Conservation (phyloP, 2,797 vertebrate genomes). For the Loriculus beryllinus region DNA sequence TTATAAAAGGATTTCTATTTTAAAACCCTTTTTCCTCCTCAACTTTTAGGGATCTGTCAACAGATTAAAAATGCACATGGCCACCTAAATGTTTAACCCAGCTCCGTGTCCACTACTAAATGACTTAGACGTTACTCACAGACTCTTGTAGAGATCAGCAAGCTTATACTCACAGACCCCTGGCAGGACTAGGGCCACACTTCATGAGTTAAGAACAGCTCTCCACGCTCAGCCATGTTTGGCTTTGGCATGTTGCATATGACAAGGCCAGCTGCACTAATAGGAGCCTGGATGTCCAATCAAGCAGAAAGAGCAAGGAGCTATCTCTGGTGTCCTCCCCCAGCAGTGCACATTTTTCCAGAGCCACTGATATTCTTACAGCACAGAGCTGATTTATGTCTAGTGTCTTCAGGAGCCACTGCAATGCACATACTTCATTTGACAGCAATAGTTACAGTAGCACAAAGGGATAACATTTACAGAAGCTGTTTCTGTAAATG, state of each 20-base stretch:
- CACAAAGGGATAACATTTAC: neutral
- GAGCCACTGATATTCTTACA: constrained; percentile 1
- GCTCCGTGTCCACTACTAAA: neutral
- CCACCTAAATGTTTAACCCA: neutral
- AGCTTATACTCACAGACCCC: neutral
- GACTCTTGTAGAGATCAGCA: neutral
- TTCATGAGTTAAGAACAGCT: neutral
- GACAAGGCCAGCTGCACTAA: constrained; percentile 18
- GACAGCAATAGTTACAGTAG: neutral
- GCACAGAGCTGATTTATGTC: neutral
- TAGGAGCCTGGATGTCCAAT: neutral
- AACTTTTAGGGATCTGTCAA: neutral
- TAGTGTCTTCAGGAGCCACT: neutral
- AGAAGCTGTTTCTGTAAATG: neutral
- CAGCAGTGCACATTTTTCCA: constrained; percentile 17
- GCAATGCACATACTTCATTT: neutral
- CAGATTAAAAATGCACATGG: neutral
- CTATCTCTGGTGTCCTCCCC: constrained; percentile 29
- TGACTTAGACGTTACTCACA: neutral
- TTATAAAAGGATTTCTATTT: neutral
- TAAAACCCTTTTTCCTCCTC: neutral
- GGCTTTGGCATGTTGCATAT: neutral
- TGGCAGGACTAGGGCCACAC: neutral
- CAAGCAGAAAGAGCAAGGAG: constrained; percentile 1
- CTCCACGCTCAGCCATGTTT: neutral